Conservation (phyloP, 2,888 invertebrate species). For the Pollenia amentaria region DNA sequence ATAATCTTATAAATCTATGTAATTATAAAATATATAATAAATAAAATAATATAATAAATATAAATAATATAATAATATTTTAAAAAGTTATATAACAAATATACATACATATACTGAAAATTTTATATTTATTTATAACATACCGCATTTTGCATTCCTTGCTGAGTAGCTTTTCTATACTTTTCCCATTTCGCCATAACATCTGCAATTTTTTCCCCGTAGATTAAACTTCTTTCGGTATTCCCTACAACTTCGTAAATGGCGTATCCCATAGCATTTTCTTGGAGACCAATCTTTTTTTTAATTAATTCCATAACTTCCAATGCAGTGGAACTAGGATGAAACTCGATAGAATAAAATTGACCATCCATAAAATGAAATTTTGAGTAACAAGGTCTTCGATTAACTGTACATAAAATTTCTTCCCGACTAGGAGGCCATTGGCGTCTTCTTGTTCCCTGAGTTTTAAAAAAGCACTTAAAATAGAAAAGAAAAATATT, state of each 20-base stretch:
- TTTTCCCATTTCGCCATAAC: slow-evolving; percentile 98
- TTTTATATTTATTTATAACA: slow-evolving; percentile 1
- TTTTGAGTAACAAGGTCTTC: slow-evolving; percentile 95
- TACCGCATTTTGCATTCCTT: slow-evolving; percentile 84
- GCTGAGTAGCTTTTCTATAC: slow-evolving; percentile 90
- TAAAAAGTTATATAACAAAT: too few species aligned
- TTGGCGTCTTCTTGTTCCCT: slow-evolving; percentile 91
- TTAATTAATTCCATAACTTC: slow-evolving; percentile 95
- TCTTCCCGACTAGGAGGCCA: slow-evolving; percentile 97
- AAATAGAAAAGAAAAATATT: slow-evolving; percentile 50
- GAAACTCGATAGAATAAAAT: slow-evolving; percentile 97
- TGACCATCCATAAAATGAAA: slow-evolving; percentile 97
- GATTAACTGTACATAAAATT: slow-evolving; percentile 95
- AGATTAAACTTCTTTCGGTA: slow-evolving; percentile 92
- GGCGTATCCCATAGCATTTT: slow-evolving; percentile 89
- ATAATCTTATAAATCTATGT: too few species aligned
- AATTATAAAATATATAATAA: too few species aligned
- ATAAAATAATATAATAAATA: too few species aligned
- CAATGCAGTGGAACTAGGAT: slow-evolving; percentile 95
- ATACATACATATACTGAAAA: too few species aligned
- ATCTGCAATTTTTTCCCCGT: slow-evolving; percentile 95
- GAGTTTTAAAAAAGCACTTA: slow-evolving; percentile 89
- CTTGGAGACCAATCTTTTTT: slow-evolving; percentile 91
- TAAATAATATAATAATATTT: too few species aligned
- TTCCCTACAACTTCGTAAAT: slow-evolving; percentile 96